A percentile compares a stretch with the other conserved stretches of the same genome.
phyloP scores from a whole-genome alignment of 2,797 vertebrate genomes.

The Myotis daubentonii region DNA sequence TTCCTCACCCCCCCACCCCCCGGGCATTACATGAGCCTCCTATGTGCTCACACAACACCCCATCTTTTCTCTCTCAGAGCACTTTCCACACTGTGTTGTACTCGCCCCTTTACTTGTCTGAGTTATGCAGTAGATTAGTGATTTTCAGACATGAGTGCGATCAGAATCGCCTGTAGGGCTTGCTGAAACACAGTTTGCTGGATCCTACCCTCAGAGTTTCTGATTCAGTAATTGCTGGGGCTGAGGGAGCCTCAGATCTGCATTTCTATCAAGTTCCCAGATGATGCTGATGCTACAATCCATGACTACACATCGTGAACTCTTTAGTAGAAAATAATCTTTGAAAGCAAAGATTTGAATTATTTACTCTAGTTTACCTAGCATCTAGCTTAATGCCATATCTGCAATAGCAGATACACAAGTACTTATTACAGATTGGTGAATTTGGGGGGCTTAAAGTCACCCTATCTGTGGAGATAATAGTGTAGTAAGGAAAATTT shows the following conservation, averaged over 20 bases:
- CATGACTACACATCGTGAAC: neutral
- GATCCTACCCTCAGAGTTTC: neutral
- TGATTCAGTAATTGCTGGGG: neutral
- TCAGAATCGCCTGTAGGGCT: neutral
- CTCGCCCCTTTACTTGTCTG: neutral
- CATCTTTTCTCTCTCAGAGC: neutral
- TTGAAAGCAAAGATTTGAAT: neutral
- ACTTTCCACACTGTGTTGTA: neutral
- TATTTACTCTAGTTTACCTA: neutral
- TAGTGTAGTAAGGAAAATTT: neutral
- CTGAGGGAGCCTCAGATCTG: no score
- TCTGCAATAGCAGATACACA: neutral
- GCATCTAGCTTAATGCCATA: neutral
- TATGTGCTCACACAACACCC: neutral
- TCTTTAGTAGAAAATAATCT: neutral
- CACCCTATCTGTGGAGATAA: neutral
- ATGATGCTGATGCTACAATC: neutral
- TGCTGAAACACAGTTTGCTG: neutral
- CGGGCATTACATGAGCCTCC: neutral
- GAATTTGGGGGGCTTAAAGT: neutral
- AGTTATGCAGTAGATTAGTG: neutral
- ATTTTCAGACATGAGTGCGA: neutral
- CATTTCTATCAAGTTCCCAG: neutral
- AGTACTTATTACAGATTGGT: neutral
- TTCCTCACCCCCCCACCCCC: accelerated